Evolutionary conservation across 2,797 vertebrate species (phyloP).

Genomic region (Morelia viridis): DNA sequence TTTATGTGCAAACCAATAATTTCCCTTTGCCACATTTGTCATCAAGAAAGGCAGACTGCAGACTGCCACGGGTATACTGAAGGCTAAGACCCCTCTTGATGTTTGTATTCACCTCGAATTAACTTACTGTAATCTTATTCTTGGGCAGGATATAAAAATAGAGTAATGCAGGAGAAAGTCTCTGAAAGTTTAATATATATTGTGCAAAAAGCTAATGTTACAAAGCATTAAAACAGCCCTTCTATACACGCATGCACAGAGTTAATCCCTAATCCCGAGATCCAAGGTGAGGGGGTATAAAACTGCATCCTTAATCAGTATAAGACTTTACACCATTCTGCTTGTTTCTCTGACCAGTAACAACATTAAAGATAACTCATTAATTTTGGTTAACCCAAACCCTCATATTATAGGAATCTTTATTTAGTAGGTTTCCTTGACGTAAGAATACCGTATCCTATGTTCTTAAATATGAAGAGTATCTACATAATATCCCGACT

Average conservation of each 20-base stretch:
- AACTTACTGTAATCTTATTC: constrained; percentile 11
- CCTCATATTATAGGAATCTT: background rate
- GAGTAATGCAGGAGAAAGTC: background rate
- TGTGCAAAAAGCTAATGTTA: background rate
- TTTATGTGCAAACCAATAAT: constrained; percentile 24
- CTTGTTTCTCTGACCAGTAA: background rate
- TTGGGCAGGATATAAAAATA: constrained; percentile 18
- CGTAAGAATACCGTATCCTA: background rate
- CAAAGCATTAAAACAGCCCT: background rate
- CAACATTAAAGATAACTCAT: background rate
- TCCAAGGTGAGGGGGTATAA: background rate
- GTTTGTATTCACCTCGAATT: background rate
- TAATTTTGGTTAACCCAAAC: background rate
- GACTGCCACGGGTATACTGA: background rate
- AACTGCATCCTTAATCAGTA: background rate
- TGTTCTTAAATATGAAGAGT: background rate
- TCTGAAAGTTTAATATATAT: background rate
- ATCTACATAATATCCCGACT: background rate
- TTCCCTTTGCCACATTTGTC: constrained; percentile 36
- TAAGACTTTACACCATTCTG: background rate
- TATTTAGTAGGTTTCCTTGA: background rate
- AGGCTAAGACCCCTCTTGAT: background rate
- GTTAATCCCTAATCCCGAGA: background rate
- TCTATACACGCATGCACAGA: background rate
- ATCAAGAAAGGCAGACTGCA: constrained; percentile 12